Evolutionary conservation across 2,888 invertebrate species (phyloP).

Genomic region (Polydesmus complanatus): DNA sequence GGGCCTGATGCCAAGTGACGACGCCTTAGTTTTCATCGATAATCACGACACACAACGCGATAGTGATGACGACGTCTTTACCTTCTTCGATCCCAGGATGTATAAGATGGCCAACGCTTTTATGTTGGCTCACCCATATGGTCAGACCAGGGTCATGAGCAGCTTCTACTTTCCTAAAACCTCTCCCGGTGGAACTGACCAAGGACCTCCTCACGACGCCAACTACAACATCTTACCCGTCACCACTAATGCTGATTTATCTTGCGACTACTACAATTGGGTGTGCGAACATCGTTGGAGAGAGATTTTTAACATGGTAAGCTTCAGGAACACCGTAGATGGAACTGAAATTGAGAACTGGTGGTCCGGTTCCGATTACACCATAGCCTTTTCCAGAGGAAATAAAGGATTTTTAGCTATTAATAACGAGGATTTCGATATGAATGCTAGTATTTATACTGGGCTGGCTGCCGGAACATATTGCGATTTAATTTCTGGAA

Average conservation of each 20-base stretch:
- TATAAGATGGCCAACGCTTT: constrained; percentile 69
- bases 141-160: too few species aligned
- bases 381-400: constrained; percentile 40
- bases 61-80: constrained; percentile 43
- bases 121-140: too few species aligned
- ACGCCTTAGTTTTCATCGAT: constrained; percentile 64
- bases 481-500: constrained; percentile 74
- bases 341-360: too few species aligned
- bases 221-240: constrained; percentile 52
- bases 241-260: constrained; percentile 46
- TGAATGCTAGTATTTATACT: constrained; percentile 27
- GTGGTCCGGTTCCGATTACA: constrained; percentile 59
- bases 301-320: constrained; percentile 53
- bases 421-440: constrained; percentile 24
- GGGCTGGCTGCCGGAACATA: constrained; percentile 53
- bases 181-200: too few species aligned
- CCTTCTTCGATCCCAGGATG: constrained; percentile 48
- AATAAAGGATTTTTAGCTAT: constrained; percentile 31
- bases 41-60: constrained; percentile 83
- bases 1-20: constrained; percentile 31
- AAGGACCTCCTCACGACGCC: constrained; percentile 52
- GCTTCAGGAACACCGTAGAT: constrained; percentile 25
- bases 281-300: constrained; percentile 75
- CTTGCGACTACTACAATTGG: constrained; percentile 51
- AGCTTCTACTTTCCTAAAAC: constrained; percentile 76